phyloP scores from a whole-genome alignment of 1,140 invertebrate genomes.

The Gonioctena quinquepunctata region DNA sequence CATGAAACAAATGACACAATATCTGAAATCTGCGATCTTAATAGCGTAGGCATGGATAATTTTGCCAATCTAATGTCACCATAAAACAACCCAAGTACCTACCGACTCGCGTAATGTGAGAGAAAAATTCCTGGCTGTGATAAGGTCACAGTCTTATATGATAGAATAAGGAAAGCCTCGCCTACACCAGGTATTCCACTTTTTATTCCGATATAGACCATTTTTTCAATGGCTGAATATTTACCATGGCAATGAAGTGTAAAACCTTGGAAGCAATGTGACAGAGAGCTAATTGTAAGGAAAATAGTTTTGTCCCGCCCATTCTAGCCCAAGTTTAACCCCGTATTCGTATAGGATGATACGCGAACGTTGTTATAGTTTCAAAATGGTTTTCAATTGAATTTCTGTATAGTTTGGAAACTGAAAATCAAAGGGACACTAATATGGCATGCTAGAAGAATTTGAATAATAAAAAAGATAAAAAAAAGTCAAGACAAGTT shows the following conservation, averaged over 20 bases:
- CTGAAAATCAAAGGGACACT: no score
- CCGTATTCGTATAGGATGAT: background rate
- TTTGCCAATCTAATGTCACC: background rate
- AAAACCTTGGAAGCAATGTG: slow-evolving; percentile 34
- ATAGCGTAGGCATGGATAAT: background rate
- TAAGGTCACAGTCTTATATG: slow-evolving; percentile 43
- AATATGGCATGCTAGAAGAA: no score
- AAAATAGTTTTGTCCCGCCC: slow-evolving; percentile 13
- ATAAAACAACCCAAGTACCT: background rate
- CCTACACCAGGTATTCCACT: slow-evolving; percentile 40
- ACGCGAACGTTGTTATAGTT: no score
- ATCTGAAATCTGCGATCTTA: background rate
- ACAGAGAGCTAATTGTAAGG: slow-evolving; percentile 9
- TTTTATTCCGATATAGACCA: slow-evolving; percentile 25
- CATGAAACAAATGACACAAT: background rate
- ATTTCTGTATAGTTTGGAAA: no score
- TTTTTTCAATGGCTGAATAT: slow-evolving; percentile 40
- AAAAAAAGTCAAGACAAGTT: no score
- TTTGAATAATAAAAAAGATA: no score
- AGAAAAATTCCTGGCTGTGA: slow-evolving; percentile 5
- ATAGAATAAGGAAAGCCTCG: slow-evolving; percentile 45
- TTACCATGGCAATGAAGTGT: slow-evolving; percentile 44
- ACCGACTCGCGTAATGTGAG: background rate
- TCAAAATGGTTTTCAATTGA: no score
- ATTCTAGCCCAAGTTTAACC: slow-evolving; percentile 4